Percentiles rank a stretch among this genome's conserved stretches.
These are phyloP conservation scores for Nyctereutes procyonoides DNA, from an alignment of 2,113 vertebrate genomes.

Conservation along the genomic window DNA sequence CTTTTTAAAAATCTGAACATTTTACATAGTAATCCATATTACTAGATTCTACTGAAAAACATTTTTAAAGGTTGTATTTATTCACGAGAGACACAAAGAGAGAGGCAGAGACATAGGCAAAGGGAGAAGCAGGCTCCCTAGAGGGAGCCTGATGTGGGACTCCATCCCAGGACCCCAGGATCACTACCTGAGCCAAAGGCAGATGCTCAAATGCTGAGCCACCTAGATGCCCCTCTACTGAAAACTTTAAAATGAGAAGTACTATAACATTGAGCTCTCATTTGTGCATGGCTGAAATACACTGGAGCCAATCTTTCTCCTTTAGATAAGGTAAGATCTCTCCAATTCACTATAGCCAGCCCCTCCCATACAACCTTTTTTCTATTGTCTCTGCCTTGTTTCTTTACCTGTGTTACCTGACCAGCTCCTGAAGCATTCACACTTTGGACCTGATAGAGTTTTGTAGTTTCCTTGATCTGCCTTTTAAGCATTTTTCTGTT, in stretches of 20 bases:
- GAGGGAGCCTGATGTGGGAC: no score
- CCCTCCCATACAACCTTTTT: accelerated
- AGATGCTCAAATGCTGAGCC: no score
- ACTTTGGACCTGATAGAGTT: background rate
- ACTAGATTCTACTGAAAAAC: background rate
- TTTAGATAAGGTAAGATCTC: background rate
- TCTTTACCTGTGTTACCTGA: background rate
- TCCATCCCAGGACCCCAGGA: no score
- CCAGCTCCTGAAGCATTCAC: background rate
- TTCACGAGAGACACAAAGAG: no score
- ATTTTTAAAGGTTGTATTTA: no score
- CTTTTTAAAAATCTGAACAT: background rate
- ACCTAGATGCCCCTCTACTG: background rate
- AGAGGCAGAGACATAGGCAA: no score
- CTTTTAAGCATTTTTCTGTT: background rate
- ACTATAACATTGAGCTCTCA: background rate
- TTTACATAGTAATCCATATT: background rate
- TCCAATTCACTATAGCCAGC: background rate
- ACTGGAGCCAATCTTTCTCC: background rate
- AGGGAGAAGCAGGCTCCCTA: no score
- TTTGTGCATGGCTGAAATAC: background rate
- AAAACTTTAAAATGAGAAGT: background rate
- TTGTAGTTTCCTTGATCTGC: background rate
- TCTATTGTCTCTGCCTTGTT: background rate
- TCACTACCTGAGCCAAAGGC: no score